Evolutionary conservation across 2,113 vertebrate species (phyloP), one percentile per base, ranked within the genome.

Genomic region (Trachemys scripta): DNA sequence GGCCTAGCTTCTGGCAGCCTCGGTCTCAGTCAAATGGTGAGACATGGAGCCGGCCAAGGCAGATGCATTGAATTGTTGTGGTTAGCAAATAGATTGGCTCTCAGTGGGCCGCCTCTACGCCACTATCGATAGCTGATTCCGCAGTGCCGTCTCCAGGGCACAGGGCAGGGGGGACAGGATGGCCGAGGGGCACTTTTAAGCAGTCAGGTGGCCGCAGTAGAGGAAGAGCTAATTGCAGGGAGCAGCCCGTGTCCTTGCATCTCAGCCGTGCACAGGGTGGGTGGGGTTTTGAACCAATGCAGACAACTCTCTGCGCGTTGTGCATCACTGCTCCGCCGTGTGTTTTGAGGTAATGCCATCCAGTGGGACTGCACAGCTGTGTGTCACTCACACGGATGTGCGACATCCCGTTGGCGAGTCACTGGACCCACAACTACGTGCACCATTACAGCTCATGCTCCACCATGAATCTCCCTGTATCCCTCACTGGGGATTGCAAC

Each of bases 11-110:
- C 51, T 84, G 81, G 31, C 5, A 27, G 31, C 80, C 75, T 78
- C 75, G 27, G 75, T 47, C 75, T 78, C 75, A 29, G 75, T 78
- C 75, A 47, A 47, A 47, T 47, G 75, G 75, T 92, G 90, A 92
- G 90, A 92, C 90, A 42, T 3, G 4, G 84, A 92, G 90, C 84
- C 85, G 80, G 90, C 90, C 90, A 92, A 92, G 47, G 65, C 31
- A 82, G 90, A 92, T 78, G 65, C 51, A 82, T 85, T 82, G 90
- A 92, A 92, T 92, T 92, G 85, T 87, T 92, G 90, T 87, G 90
- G 90, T 92, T 92, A 92, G 85, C 31, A 82, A 92, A 87, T 59
- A 82, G 84, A 69, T 53, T 42, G 72, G 45, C 53, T 82, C 45
- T 92, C 65, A n/a, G 85, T 80, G 78, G 45, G 84, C 82, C 65